A percentile compares a stretch with the other conserved stretches of the same genome.
phyloP scores from a whole-genome alignment of 2,797 vertebrate genomes.

The Trematomus bernacchii region DNA sequence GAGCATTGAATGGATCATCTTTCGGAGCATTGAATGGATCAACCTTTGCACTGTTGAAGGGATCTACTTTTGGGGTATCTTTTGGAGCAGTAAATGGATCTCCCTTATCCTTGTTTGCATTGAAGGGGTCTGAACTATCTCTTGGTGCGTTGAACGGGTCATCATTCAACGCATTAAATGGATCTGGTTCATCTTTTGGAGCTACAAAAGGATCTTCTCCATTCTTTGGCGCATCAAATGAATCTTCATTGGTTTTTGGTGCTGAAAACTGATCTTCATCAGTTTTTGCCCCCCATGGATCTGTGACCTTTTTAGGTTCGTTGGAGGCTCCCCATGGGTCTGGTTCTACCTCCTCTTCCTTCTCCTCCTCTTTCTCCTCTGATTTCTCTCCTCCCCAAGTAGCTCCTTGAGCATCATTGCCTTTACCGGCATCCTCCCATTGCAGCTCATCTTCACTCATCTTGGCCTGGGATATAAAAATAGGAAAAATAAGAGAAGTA shows the following conservation, averaged over 20 bases:
- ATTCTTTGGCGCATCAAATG: constrained; percentile 45
- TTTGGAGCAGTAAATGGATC: constrained; percentile 43
- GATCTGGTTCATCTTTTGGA: constrained; percentile 27
- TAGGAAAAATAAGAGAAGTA: not conserved
- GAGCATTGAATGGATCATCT: constrained; percentile 27
- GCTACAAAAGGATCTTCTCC: constrained; percentile 48
- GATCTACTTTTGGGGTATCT: constrained; percentile 44
- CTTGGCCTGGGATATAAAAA: constrained; percentile 64
- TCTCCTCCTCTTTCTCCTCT: constrained; percentile 9
- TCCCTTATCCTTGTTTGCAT: constrained; percentile 26
- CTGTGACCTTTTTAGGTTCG: constrained; percentile 72
- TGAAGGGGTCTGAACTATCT: constrained; percentile 40
- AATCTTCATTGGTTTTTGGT: constrained; percentile 28
- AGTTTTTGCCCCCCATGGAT: constrained; percentile 73
- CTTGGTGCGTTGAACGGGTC: constrained; percentile 56
- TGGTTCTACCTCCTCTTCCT: constrained; percentile 38
- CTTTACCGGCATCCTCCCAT: constrained; percentile 81
- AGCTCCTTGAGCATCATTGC: not conserved
- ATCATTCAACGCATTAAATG: constrained; percentile 49
- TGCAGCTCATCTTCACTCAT: constrained; percentile 77
- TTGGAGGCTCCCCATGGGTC: constrained; percentile 58
- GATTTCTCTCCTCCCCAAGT: constrained; percentile 58
- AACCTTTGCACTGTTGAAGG: constrained; percentile 47
- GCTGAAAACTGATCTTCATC: constrained; percentile 50
- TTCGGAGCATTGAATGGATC: constrained; percentile 35